Evolutionary conservation across 2,113 vertebrate species (phyloP), one percentile per base, ranked within the genome.

Genomic region (Motacilla tschutschensis): DNA sequence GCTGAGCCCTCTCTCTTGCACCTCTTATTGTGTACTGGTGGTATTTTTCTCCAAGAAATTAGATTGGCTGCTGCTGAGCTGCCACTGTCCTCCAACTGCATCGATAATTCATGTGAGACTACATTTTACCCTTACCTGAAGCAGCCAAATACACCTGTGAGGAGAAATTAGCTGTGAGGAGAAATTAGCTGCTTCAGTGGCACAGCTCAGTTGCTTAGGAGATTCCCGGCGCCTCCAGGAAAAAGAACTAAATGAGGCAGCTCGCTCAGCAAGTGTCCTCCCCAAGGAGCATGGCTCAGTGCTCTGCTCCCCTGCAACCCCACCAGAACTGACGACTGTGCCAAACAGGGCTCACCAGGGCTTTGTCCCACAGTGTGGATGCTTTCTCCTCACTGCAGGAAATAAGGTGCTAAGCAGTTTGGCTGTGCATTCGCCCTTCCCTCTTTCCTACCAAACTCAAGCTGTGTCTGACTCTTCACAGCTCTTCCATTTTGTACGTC

Each of bases 101-200:
- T 79, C 46, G 79, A 50, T 70, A 58, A 64, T 58, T 86, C 40
- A 36, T 9, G 11, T 54, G 88, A 79, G 25, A 18, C 38, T 75
- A 85, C 51, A 48, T 31, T 90, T 90, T 64, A 76, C 50, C n/a
- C 43, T 72, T 46, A 79, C 35, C 55, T 82, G 47, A 87, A 87
- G 60, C 72, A 93, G 38, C 17, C 40, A 62, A 69, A 79, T 43
- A 65, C 35, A 85, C 72, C 43, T 87, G 36, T 38, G 60, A 89
- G 59, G 51, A 91, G 72, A 84, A 91, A 87, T 84, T 84, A 87
- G 21, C 46, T 87, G 43, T 36, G 67, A 87, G 59, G 51, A 89
- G 72, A 85, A 92, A 87, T 85, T 85, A 89, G 22, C 76, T 89
- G 85, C 79, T 85, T 73, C 82, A 82, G 35, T 54, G 85, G 57